Conservation (phyloP, 2,113 vertebrate genomes). For the Oceanites oceanicus region DNA sequence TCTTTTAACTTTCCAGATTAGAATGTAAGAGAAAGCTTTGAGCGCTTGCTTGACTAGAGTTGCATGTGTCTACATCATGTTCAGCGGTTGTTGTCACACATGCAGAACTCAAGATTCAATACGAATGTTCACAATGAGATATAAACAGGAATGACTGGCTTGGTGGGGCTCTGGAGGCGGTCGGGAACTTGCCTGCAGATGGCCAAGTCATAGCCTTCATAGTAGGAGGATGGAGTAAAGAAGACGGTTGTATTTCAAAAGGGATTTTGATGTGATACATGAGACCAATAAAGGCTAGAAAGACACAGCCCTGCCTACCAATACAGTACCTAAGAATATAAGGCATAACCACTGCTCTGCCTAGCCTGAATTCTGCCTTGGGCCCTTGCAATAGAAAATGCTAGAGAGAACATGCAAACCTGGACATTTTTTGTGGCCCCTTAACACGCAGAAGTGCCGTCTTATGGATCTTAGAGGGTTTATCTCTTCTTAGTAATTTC, state of each 20-base stretch:
- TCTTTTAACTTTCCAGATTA: background rate
- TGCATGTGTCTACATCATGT: background rate
- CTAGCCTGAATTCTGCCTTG: background rate
- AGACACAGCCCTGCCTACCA: background rate
- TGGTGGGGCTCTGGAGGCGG: background rate
- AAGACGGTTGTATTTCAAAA: background rate
- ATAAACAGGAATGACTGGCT: background rate
- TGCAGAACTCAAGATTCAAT: background rate
- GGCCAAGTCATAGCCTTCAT: accelerated
- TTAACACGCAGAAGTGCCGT: background rate
- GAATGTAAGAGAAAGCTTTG: background rate
- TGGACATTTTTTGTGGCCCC: background rate
- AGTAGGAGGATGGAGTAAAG: background rate
- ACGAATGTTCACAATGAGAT: background rate
- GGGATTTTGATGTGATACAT: background rate
- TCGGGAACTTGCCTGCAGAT: background rate
- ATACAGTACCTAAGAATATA: background rate
- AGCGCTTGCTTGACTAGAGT: background rate
- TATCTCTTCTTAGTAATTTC: background rate
- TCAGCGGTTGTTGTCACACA: background rate
- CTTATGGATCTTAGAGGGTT: background rate
- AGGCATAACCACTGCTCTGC: background rate
- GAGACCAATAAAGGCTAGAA: background rate
- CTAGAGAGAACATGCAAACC: accelerated
- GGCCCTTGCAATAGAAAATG: background rate